These are phyloP conservation scores for Passerculus sandwichensis DNA, from an alignment of 2,797 vertebrate species.

Conservation along the genomic window DNA sequence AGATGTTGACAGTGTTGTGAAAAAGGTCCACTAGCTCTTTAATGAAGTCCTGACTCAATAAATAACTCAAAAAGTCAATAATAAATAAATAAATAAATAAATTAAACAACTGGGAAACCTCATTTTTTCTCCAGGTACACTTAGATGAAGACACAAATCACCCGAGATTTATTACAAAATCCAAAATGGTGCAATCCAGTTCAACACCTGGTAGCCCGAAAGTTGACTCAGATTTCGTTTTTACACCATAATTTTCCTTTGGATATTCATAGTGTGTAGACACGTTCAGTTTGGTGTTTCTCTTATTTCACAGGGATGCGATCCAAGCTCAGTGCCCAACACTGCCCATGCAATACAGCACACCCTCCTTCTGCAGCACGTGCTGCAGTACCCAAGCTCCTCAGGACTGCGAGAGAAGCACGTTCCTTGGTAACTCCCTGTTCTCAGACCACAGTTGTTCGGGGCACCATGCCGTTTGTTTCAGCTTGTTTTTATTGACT, in stretches of 20 bases:
- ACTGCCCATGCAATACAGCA: background rate
- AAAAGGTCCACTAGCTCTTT: background rate
- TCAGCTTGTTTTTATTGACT: constrained; percentile 50
- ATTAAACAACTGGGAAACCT: background rate
- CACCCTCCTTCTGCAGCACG: background rate
- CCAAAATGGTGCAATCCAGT: background rate
- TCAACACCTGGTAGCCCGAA: background rate
- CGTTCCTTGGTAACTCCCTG: background rate
- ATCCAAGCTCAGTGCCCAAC: background rate
- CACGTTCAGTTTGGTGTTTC: background rate
- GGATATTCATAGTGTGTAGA: background rate
- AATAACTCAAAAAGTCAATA: background rate
- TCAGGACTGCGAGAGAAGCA: background rate
- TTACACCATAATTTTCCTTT: background rate
- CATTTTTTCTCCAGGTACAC: background rate
- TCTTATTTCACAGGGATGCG: background rate
- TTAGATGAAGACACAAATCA: background rate
- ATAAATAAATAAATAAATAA: background rate
- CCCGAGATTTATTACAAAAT: background rate
- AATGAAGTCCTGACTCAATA: background rate
- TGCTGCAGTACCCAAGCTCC: background rate
- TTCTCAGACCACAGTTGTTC: background rate
- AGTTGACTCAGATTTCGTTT: background rate
- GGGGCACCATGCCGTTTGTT: background rate
- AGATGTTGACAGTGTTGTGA: background rate